Conservation (phyloP, 2,113 vertebrate genomes). For the Cryptomyrus ogoouensis region DNA sequence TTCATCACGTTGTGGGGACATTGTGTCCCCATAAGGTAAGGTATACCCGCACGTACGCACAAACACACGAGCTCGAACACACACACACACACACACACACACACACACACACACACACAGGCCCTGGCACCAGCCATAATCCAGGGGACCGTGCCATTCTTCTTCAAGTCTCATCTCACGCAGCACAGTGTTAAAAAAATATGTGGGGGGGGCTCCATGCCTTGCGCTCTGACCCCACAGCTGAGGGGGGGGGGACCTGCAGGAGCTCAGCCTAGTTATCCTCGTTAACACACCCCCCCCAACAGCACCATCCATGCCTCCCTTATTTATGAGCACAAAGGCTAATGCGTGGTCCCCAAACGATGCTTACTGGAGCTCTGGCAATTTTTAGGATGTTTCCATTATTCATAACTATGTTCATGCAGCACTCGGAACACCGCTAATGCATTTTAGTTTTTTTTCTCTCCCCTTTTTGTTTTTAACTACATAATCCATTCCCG, state of each 20-base stretch:
- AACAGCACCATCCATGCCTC: not conserved
- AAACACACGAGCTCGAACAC: not conserved
- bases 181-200: not conserved
- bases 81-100: not conserved
- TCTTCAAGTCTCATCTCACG: not conserved
- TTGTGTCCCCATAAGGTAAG: too few species aligned
- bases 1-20: too few species aligned
- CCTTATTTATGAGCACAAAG: conserved; percentile 42
- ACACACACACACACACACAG: not conserved
- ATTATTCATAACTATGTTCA: conserved; percentile 42
- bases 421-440: conserved; percentile 46
- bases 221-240: not conserved
- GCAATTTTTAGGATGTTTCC: conserved; percentile 39
- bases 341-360: conserved; percentile 48
- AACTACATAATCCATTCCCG: conserved; percentile 34
- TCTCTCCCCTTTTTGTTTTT: conserved; percentile 43
- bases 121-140: not conserved
- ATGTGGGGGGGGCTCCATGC: not conserved
- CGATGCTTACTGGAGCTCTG: conserved; percentile 38
- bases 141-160: not conserved
- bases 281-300: conserved; percentile 40
- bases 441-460: conserved; percentile 40
- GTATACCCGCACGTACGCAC: not conserved
- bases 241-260: not conserved
- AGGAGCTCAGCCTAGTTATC: conserved; percentile 13